phyloP scores from a whole-genome alignment of 2,797 vertebrate species.

The Lepilemur septentrionalis region DNA sequence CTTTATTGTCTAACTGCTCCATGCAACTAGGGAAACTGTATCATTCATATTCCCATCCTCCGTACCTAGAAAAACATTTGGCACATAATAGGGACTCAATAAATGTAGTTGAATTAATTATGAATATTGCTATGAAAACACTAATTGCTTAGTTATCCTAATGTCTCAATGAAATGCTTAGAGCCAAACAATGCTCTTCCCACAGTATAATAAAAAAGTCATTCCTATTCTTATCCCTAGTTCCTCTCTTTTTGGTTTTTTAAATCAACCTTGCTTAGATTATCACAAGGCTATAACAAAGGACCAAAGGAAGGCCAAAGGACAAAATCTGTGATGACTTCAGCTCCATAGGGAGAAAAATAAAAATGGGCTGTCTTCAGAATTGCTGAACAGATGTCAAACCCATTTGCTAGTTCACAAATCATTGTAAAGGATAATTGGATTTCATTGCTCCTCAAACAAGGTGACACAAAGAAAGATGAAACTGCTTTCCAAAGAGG shows the following conservation, averaged over 20 bases:
- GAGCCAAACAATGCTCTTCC: neutral
- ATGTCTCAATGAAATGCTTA: neutral
- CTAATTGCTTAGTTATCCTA: neutral
- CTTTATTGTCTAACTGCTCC: neutral
- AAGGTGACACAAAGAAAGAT: slow-evolving; percentile 68
- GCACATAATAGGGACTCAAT: neutral
- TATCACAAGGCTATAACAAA: neutral
- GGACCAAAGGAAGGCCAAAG: slow-evolving; percentile 42
- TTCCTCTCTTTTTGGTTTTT: neutral
- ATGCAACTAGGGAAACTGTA: neutral
- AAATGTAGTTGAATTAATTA: neutral
- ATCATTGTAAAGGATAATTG: slow-evolving; percentile 70
- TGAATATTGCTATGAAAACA: neutral
- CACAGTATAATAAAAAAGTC: neutral
- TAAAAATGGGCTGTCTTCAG: slow-evolving; percentile 62
- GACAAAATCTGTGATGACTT: slow-evolving; percentile 57
- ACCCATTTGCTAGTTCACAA: slow-evolving; percentile 70
- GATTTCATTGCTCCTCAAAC: slow-evolving; percentile 61
- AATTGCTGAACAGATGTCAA: slow-evolving; percentile 67
- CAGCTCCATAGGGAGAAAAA: slow-evolving; percentile 26
- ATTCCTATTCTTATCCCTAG: neutral
- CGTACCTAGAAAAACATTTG: neutral
- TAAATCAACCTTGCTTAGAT: slow-evolving; percentile 39
- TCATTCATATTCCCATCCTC: neutral
- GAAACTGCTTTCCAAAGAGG: slow-evolving; percentile 9